Percentiles rank a stretch among this genome's conserved stretches.
Conservation (phyloP, 2,113 vertebrate species). For the Anhinga rufa region DNA sequence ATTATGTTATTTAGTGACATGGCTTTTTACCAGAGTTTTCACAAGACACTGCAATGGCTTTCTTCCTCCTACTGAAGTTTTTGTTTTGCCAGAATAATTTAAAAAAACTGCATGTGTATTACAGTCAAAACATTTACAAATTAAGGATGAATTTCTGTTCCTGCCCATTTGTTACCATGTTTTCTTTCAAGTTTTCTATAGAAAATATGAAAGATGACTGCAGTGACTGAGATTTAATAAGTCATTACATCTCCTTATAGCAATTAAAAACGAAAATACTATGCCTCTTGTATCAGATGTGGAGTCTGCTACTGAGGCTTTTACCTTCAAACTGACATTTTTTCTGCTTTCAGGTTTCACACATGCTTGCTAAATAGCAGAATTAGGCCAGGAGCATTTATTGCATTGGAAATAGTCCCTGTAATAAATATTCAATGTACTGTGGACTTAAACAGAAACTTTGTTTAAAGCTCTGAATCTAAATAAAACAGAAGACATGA, state of each 20-base stretch:
- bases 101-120: background rate
- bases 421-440: background rate
- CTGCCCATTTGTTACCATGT: background rate
- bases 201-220: background rate
- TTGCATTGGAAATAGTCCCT: background rate
- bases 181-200: background rate
- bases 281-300: background rate
- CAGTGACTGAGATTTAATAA: background rate
- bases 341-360: background rate
- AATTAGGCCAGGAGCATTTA: background rate
- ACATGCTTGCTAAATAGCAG: background rate
- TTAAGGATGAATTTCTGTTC: background rate
- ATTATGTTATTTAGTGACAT: background rate
- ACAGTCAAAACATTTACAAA: background rate
- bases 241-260: background rate
- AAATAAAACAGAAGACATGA: background rate
- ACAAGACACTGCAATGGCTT: background rate
- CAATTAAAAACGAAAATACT: background rate
- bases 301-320: background rate
- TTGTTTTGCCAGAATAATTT: background rate
- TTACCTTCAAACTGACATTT: background rate
- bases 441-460: background rate
- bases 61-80: background rate
- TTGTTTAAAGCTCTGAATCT: background rate
- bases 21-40: background rate